Percentiles rank a stretch among this genome's conserved stretches.
phyloP scores from a whole-genome alignment of 2,888 invertebrate species.

The Allygus modestus region DNA sequence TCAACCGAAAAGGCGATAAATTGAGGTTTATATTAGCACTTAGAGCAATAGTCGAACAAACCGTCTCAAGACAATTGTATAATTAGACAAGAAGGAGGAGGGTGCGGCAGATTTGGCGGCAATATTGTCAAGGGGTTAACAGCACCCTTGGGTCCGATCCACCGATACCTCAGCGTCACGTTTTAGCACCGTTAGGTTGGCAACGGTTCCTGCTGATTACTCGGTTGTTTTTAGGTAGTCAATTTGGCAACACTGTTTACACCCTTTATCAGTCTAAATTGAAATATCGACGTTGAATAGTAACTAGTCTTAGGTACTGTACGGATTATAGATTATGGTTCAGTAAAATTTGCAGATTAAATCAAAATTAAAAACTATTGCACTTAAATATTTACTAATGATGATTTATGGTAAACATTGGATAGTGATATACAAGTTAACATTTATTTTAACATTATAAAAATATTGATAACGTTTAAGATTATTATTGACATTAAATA shows the following conservation, averaged over 20 bases:
- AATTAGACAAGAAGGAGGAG: conserved; percentile 21
- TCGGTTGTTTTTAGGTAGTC: neutral
- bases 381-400: too few relatives aligned
- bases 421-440: too few relatives aligned
- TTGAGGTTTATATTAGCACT: neutral
- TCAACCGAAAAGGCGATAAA: neutral
- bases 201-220: conserved; percentile 33
- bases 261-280: too few relatives aligned
- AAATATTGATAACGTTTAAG: too few relatives aligned
- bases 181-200: conserved; percentile 36
- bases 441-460: too few relatives aligned
- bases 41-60: neutral
- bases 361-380: too few relatives aligned
- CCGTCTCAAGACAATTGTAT: conserved; percentile 28
- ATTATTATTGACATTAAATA: too few relatives aligned
- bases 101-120: conserved; percentile 43
- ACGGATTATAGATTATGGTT: too few relatives aligned
- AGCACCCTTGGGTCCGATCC: conserved; percentile 16
- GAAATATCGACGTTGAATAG: too few relatives aligned
- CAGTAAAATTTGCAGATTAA: too few relatives aligned
- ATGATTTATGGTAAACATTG: too few relatives aligned
- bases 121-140: conserved; percentile 43
- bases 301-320: too few relatives aligned
- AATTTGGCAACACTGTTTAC: neutral
- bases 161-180: neutral